Evolutionary conservation across 1,140 invertebrate genomes (phyloP).

Genomic region (Lethrus apterus): DNA sequence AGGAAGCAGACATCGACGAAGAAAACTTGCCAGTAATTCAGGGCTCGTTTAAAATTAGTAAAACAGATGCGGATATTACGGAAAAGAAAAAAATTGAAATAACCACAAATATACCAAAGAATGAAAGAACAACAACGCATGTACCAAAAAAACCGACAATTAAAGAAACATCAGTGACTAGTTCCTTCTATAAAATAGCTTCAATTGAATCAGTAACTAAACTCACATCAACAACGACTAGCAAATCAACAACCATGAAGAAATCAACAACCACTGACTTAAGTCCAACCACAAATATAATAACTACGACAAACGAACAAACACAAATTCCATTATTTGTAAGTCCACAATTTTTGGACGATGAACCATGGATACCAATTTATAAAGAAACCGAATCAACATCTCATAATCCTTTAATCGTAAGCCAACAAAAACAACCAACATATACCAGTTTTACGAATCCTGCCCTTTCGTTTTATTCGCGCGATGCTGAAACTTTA

Average conservation of each 20-base stretch:
- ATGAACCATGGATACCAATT: constrained; percentile 52
- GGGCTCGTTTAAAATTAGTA: constrained; percentile 54
- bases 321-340: constrained; percentile 3
- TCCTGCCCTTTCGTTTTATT: constrained; percentile 47
- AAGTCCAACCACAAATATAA: constrained; percentile 38
- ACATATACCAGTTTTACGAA: constrained; percentile 61
- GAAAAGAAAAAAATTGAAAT: constrained; percentile 43
- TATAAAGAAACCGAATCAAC: neutral
- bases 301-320: constrained; percentile 23
- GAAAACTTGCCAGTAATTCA: constrained; percentile 50
- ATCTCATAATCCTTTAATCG: neutral
- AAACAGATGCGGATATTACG: constrained; percentile 53
- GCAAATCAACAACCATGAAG: constrained; percentile 30
- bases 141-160: constrained; percentile 40
- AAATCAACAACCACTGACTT: constrained; percentile 30
- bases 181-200: constrained; percentile 43
- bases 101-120: constrained; percentile 37
- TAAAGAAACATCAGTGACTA: constrained; percentile 39
- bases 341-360: constrained; percentile 30
- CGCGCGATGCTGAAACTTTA: constrained; percentile 46
- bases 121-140: constrained; percentile 31
- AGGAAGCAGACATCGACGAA: constrained; percentile 47
- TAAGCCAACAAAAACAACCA: constrained; percentile 36
- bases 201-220: constrained; percentile 39
- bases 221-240: constrained; percentile 30